Evolutionary conservation across 1,140 invertebrate species (phyloP), one percentile per base, ranked within the genome.

Genomic region (Stenopsyche tienmushanensis): DNA sequence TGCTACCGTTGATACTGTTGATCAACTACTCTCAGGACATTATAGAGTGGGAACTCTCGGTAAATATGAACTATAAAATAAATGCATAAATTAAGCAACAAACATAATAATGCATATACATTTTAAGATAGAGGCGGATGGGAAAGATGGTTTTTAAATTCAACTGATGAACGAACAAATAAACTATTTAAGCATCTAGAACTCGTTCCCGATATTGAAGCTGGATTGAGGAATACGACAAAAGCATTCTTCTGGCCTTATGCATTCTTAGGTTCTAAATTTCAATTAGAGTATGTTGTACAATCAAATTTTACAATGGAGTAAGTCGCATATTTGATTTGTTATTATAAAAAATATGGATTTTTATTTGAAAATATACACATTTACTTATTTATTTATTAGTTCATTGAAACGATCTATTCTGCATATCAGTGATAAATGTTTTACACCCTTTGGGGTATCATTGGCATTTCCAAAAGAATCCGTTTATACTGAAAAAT

Each of bases 201-300:
- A 75, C 83, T 84, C 25, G 84, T 91, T 0, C 80, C 84, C 0
- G 80, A 81, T 29, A 74, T 89, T 3, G 77, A 83, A 67, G 79
- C 83, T 18, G 89, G 88, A 1, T 81, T 91, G 2, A 82, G 78
- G 47, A 90, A 90, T 74, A 85, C 85, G 0, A 89, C 88, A 1
- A 83, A 82, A 66, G 84, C 86, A 18, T 89, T 86, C 64, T 88
- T 89, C 70, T 87, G 86, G 84, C 83, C 86, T 2, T 89, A 90
- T 69, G 86, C 88, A 0, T 89, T 90, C 74, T 73, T 90, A 1
- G 87, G 87, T 20, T 90, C 88, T 0, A 77, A 80, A 71, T 82
- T 84, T 8, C 80, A 85, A 66, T 77, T 91, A 1, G 84, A 88
- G 71, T 89, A 87, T 72, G 81, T 89, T 24, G 82, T 88, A 0